phyloP scores from a whole-genome alignment of 2,888 invertebrate genomes.

The Cristatella mucedo region DNA sequence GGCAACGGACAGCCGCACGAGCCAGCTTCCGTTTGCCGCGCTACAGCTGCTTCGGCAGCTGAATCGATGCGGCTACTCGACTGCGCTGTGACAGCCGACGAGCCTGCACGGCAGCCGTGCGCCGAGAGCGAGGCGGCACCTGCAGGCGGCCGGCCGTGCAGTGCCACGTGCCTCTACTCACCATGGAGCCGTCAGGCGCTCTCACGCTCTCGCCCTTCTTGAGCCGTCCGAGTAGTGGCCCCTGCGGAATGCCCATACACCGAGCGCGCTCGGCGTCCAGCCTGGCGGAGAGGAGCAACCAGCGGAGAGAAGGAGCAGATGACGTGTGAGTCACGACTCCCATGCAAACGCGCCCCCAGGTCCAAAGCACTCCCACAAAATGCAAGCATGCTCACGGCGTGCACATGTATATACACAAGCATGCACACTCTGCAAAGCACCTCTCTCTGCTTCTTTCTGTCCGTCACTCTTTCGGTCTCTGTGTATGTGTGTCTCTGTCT shows the following conservation, averaged over 20 bases:
- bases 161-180: constrained; percentile 9
- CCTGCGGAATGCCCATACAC: constrained; percentile 28
- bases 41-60: not conserved
- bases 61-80: not conserved
- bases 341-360: too few species aligned
- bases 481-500: too few species aligned
- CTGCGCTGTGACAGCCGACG: too few species aligned
- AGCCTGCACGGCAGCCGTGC: too few species aligned
- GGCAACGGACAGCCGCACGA: not conserved
- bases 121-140: too few species aligned
- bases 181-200: constrained; percentile 22
- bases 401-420: too few species aligned
- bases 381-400: too few species aligned
- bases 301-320: not conserved
- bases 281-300: constrained; percentile 14
- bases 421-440: too few species aligned
- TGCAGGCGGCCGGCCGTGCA: not conserved
- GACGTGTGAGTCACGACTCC: not conserved
- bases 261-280: constrained; percentile 27
- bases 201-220: constrained; percentile 33
- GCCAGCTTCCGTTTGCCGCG: not conserved
- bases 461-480: too few species aligned
- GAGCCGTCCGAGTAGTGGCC: constrained; percentile 32
- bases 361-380: too few species aligned
- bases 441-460: too few species aligned